Base-by-base conservation (phyloP, 2,888 invertebrate genomes). In the Diachrysia chrysitis region DNA sequence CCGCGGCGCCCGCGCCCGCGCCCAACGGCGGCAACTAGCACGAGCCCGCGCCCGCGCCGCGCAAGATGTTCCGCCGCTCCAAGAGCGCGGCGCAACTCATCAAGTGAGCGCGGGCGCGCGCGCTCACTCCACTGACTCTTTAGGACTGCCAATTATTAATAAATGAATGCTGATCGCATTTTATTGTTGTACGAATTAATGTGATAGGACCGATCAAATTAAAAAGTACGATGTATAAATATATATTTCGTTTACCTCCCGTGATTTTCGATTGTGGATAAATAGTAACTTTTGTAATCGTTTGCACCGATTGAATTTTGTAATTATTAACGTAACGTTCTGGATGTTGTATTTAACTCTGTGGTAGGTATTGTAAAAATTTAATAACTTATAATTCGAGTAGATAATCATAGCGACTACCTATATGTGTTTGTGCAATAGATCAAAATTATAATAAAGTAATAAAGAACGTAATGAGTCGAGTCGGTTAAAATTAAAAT, bases 71-170 rank as follows among this genome's bases (percentile, higher is more conserved):
- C 94, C 94, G 95, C 78, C 95, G 95, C 91, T 95, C 95, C 86
- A 95, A 95, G 92, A 95, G 95, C 90, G 95, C 95, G 65, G 95
- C 93, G 83, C 95, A 95, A 77, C 95, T 95, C 85, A 95, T 95
- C 91, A 95, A 95, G 94, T 95, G 92, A 92, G 72, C 63, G 37
- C 46, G 72, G 35, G 48, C 55, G 58, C 19, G 63, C 54, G 48
- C 37, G 14, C 48, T 21, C 53, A 69, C 66, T 59, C 59, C 89
- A 92, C 90, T 87, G 86, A 90, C 89, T 88, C 83, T 92, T 92
- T 92, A 92, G 71, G 87, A 93, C 92, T 92, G 92, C 92, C 93
- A 90, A 92, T 92, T 91, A 91, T 89, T 88, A 90, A 87, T 90
- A 87, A 89, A 88, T 79, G 86, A 89, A 90, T 88, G 92, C 90